Conservation (phyloP, 2,888 invertebrate genomes). For the Drepanosiphum platanoidis region DNA sequence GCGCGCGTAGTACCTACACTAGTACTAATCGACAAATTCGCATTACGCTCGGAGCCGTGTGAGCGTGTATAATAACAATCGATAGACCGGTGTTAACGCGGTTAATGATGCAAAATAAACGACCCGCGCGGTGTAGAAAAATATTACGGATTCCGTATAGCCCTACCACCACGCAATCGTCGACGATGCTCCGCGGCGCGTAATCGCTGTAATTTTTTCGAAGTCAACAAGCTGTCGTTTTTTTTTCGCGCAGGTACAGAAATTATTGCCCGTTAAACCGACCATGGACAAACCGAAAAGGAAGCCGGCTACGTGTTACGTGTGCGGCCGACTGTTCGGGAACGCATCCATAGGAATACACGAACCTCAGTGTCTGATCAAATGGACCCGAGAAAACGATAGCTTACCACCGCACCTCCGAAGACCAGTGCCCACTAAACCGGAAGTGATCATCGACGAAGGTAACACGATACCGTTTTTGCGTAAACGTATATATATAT, state of each 20-base stretch:
- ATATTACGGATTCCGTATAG: too few relatives aligned
- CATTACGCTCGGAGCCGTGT: too few relatives aligned
- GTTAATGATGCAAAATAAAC: too few relatives aligned
- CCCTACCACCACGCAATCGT: not conserved
- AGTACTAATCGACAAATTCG: too few relatives aligned
- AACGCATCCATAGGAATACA: slow-evolving; percentile 73
- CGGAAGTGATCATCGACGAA: slow-evolving; percentile 67
- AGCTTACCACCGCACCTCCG: slow-evolving; percentile 71
- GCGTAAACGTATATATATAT: too few relatives aligned
- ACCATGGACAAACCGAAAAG: slow-evolving; percentile 44
- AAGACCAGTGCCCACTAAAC: slow-evolving; percentile 72
- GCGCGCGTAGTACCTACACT: too few relatives aligned
- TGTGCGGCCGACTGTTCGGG: slow-evolving; percentile 75
- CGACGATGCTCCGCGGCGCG: not conserved
- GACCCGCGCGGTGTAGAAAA: too few relatives aligned
- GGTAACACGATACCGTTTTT: slow-evolving; percentile 57
- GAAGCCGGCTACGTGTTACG: slow-evolving; percentile 71
- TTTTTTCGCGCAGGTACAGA: not conserved
- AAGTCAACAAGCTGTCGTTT: not conserved
- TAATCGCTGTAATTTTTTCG: too few relatives aligned
- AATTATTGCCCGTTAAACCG: not conserved
- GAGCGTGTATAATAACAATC: too few relatives aligned
- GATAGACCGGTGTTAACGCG: too few relatives aligned
- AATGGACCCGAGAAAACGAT: slow-evolving; percentile 74
- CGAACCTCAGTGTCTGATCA: slow-evolving; percentile 75